Base-by-base conservation (phyloP, 2,888 invertebrate species). In the Lepidocyrtoides sp. region DNA sequence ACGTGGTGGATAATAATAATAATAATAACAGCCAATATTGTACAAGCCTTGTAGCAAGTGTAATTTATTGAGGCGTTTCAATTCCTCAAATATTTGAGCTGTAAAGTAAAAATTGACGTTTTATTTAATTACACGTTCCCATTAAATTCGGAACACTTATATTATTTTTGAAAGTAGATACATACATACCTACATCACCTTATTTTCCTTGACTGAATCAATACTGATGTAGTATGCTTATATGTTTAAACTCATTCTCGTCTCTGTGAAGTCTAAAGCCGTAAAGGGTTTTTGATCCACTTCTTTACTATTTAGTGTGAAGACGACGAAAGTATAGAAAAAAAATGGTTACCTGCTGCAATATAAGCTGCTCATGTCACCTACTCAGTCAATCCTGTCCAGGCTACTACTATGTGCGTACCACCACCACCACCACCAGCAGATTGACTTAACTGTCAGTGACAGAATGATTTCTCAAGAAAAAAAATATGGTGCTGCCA, bases 381-480 rank as follows among this genome's bases (percentile, higher is more conserved):
- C n/a, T n/a, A n/a, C n/a, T n/a, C n/a, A n/a, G n/a, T 54, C 81
- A 44, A 54, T 69, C 69, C 17, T 63, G 51, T 54, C 51, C 87
- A 48, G 63, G 44, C 60, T 4, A 48, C 60, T 57, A 83, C 26
- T 66, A 20, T n/a, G n/a, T n/a, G n/a, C n/a, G n/a, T n/a, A n/a
- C n/a, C n/a, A n/a, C n/a, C n/a, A n/a, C n/a, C n/a, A n/a, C n/a
- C n/a, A n/a, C n/a, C 54, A 54, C 20, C 0, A 79, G 36, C 88
- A 88, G 88, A 89, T 83, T 89, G 89, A 75, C 82, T 89, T 51
- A 75, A 69, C 48, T 54, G 51, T 32, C 54, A 60, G 82, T 89
- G 89, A 89, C 89, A 89, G 54, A 48, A 82, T 72, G 88, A 89
- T 54, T 89, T 89, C 41, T 75, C 54, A 12, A 48, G n/a, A n/a